Percentiles rank a stretch among this genome's conserved stretches.
These are phyloP conservation scores for Chelonus formosanus DNA, from an alignment of 2,888 invertebrate genomes.

Conservation along the genomic window DNA sequence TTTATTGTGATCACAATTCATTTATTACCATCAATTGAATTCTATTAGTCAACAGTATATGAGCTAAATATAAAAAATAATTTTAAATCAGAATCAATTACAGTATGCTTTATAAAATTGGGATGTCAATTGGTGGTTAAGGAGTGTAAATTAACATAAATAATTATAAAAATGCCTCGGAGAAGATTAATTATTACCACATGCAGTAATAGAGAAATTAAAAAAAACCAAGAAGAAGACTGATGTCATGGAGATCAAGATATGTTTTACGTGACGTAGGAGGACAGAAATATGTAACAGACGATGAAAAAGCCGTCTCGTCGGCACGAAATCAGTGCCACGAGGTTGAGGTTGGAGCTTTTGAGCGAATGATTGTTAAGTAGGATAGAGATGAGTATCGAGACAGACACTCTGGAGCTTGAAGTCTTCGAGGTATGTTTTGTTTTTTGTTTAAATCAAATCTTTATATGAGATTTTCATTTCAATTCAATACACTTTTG, in stretches of 20 bases:
- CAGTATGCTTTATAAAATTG: too few relatives aligned
- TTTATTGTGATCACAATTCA: too few relatives aligned
- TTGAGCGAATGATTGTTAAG: constrained; percentile 53
- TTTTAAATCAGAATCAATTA: too few relatives aligned
- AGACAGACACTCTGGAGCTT: constrained; percentile 63
- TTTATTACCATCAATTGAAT: too few relatives aligned
- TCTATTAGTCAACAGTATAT: too few relatives aligned
- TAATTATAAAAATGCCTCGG: neutral
- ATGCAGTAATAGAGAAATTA: too few relatives aligned
- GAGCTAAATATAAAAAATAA: too few relatives aligned
- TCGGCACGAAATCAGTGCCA: constrained; percentile 52
- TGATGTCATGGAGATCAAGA: constrained; percentile 24
- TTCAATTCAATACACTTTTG: too few relatives aligned
- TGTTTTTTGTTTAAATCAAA: neutral
- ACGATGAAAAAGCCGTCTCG: constrained; percentile 46
- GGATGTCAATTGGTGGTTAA: too few relatives aligned
- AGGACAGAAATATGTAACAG: constrained; percentile 37
- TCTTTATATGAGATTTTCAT: too few relatives aligned
- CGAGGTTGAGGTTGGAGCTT: constrained; percentile 56
- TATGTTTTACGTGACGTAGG: constrained; percentile 31
- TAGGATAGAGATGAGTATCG: constrained; percentile 58
- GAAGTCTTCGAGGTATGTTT: constrained; percentile 64
- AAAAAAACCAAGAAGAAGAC: neutral
- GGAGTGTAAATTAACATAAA: neutral
- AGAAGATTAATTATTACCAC: neutral